Evolutionary conservation across 2,113 vertebrate genomes (phyloP).

Genomic region (Gymnogyps californianus): DNA sequence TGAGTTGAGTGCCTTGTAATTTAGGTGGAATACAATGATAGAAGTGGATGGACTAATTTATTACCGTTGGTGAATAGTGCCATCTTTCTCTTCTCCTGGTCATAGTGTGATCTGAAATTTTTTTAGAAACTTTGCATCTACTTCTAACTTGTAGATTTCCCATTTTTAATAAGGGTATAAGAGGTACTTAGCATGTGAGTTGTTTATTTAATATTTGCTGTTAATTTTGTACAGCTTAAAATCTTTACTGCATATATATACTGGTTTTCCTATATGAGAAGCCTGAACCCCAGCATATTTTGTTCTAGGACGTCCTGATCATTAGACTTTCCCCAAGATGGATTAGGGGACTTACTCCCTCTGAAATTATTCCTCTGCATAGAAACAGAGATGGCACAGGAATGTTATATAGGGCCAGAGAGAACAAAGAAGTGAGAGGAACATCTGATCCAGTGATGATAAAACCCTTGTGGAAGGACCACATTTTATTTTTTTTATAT

Average conservation of each 20-base stretch:
- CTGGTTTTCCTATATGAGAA: background rate
- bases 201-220: background rate
- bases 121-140: background rate
- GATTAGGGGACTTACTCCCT: background rate
- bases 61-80: background rate
- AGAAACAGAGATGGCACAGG: background rate
- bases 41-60: background rate
- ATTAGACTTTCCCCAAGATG: background rate
- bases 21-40: background rate
- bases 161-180: background rate
- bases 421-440: background rate
- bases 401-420: rapidly evolving
- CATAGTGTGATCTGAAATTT: background rate
- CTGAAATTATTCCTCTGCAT: background rate
- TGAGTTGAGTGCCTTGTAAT: background rate
- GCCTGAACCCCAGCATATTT: background rate
- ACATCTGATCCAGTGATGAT: background rate
- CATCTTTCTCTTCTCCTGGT: background rate
- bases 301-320: background rate
- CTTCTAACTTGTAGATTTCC: background rate
- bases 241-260: background rate
- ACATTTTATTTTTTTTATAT: background rate
- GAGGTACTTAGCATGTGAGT: background rate
- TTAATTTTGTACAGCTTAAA: background rate
- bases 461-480: background rate